A percentile compares a stretch with the other conserved stretches of the same genome.
Evolutionary conservation across 2,888 invertebrate species (phyloP).

Genomic region (Serripes groenlandicus): DNA sequence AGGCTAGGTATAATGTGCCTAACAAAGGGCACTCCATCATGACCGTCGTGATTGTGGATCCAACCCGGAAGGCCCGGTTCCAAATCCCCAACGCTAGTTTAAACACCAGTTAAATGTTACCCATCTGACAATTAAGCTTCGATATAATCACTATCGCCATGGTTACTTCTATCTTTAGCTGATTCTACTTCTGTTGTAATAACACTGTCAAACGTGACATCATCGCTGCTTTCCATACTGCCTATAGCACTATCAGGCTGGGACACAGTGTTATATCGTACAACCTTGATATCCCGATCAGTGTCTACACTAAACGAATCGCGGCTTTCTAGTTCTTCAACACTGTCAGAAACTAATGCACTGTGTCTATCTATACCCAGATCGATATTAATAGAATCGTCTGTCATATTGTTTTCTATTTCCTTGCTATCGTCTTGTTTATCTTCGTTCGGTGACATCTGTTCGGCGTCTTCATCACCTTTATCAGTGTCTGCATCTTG

Average conservation of each 20-base stretch:
- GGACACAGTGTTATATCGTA: not conserved
- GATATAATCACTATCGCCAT: no score
- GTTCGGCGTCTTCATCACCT: not conserved
- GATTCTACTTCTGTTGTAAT: no score
- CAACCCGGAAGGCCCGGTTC: no score
- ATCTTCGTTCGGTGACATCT: no score
- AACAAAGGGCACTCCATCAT: no score
- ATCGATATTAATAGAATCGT: not conserved
- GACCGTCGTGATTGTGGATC: no score
- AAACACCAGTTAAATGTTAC: no score
- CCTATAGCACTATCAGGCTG: slow-evolving; percentile 12
- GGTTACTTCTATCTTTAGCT: no score
- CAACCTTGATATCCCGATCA: not conserved
- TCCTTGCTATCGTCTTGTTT: not conserved
- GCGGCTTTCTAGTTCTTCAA: not conserved
- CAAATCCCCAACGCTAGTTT: no score
- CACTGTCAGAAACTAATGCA: not conserved
- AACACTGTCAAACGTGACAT: not conserved
- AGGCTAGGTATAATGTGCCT: no score
- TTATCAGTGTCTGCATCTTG: no score
- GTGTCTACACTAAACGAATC: not conserved
- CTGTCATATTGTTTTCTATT: not conserved
- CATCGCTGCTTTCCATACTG: not conserved
- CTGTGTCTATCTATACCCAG: not conserved
- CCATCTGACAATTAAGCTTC: no score